Evolutionary conservation across 2,113 vertebrate genomes (phyloP).

Genomic region (Cynopterus brachyotis): DNA sequence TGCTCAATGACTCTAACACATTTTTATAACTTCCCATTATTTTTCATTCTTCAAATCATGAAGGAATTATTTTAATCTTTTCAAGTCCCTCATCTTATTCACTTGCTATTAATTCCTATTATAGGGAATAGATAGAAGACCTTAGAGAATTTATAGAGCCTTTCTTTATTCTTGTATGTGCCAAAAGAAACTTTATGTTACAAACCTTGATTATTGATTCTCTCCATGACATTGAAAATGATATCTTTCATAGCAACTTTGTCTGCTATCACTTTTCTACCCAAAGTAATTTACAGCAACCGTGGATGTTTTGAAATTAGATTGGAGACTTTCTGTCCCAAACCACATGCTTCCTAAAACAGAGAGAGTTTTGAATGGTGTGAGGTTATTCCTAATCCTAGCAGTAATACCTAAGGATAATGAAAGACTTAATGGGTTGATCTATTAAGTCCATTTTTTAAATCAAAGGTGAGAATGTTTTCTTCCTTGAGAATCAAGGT

Average conservation of each 20-base stretch:
- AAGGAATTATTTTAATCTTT: conserved; percentile 47
- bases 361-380: not conserved
- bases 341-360: conserved; percentile 45
- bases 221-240: conserved; percentile 65
- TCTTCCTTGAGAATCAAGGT: conserved; percentile 42
- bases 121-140: not conserved
- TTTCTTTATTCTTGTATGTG: conserved; percentile 44
- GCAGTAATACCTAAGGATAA: conserved; percentile 52
- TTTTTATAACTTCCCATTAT: conserved; percentile 35
- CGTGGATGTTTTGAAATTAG: conserved; percentile 71
- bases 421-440: not conserved
- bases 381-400: conserved; percentile 53
- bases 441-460: conserved; percentile 48
- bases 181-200: conserved; percentile 58
- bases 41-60: conserved; percentile 56
- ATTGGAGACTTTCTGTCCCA: conserved; percentile 59
- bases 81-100: not conserved
- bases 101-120: conserved; percentile 55
- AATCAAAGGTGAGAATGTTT: conserved; percentile 16
- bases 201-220: conserved; percentile 54
- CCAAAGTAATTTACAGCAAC: conserved; percentile 64
- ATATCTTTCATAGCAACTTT: conserved; percentile 53
- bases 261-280: conserved; percentile 42
- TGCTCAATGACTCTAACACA: conserved; percentile 52
- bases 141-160: conserved; percentile 41